phyloP scores from a whole-genome alignment of 2,888 invertebrate genomes.

The Microplitis deprimator region DNA sequence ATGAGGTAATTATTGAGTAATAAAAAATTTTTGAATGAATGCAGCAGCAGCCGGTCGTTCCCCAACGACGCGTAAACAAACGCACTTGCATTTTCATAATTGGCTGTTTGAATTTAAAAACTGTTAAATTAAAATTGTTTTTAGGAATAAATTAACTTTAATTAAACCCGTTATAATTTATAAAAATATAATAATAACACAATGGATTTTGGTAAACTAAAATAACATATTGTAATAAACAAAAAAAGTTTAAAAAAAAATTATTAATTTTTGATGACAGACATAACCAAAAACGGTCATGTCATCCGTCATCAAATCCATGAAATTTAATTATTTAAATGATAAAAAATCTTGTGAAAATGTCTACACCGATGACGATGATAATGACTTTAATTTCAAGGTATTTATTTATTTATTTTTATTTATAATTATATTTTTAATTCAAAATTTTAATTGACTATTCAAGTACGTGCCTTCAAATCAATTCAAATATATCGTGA shows the following conservation, averaged over 20 bases:
- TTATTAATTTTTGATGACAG: slow-evolving; percentile 11
- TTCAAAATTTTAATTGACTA: slow-evolving; percentile 24
- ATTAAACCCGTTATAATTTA: slow-evolving; percentile 21
- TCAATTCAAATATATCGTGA: slow-evolving; percentile 63
- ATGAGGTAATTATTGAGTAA: neutral
- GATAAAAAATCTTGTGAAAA: slow-evolving; percentile 55
- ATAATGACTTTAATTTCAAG: slow-evolving; percentile 78
- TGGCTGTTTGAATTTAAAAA: slow-evolving; percentile 9
- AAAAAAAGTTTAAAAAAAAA: slow-evolving; percentile 24
- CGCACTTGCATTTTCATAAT: slow-evolving; percentile 12
- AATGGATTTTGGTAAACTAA: slow-evolving; percentile 26
- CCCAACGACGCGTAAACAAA: slow-evolving; percentile 22
- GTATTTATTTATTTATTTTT: slow-evolving; percentile 68
- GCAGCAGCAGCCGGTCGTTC: slow-evolving; percentile 4
- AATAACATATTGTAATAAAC: slow-evolving; percentile 12
- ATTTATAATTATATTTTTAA: slow-evolving; percentile 17
- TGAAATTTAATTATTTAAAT: slow-evolving; percentile 51
- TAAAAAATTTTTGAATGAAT: slow-evolving; percentile 1
- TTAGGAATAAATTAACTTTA: slow-evolving; percentile 8
- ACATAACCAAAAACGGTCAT: slow-evolving; percentile 47
- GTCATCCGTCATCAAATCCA: slow-evolving; percentile 48
- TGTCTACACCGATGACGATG: slow-evolving; percentile 65
- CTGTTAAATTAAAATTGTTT: slow-evolving; percentile 25
- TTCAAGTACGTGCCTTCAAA: slow-evolving; percentile 62
- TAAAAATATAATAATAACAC: slow-evolving; percentile 22